Base-by-base conservation (phyloP, 2,888 invertebrate genomes). In the Cybosia mesomella region DNA sequence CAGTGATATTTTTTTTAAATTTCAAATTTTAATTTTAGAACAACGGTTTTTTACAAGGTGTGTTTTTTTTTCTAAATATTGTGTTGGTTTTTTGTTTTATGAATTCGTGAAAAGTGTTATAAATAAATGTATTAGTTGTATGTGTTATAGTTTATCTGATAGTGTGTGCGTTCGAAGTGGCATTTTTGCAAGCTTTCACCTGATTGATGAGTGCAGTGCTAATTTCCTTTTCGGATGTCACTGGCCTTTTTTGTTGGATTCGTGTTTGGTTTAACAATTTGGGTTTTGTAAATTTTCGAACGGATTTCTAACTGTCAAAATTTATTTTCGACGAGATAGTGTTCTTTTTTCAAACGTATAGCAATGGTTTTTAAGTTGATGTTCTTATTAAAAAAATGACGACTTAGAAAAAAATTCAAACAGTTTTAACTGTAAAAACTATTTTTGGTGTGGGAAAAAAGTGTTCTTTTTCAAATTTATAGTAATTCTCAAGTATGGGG, bases 221-320 rank as follows among this genome's bases (percentile, higher is more conserved):
- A 75, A 79, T 77, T 80, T 76, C 77, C 75, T 79, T 79, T 80
- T 77, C 34, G 76, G 74, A 77, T 74, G 74, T 57, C 67, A 71
- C 73, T 68, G 75, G 73, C 76, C 64, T 22, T 72, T 70, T 68
- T 74, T 65, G 22, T 28, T 28, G 49, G 66, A 66, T 66, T 39
- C 63, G 66, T 66, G 69, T 62, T 69, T 69, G 62, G 66, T 69
- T 66, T 66, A n/a, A 22, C 34, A 69, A 43, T 5, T 11, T 49
- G 8, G 60, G 58, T 49, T 57, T 18, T 9, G 28, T 34, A 39
- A 11, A 57, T 61, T 65, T 69, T 57, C 57, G 58, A 69, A 69
- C 65, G 68, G 15, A 43, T 58, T 36, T 61, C 28, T 60, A 34
- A 49, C 49, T 61, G 62, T 34, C 66, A 60, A 67, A 61, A 60